A percentile compares a stretch with the other conserved stretches of the same genome.
Conservation (phyloP, 92 coral and sea anemone species). For the Porites evermanni region DNA sequence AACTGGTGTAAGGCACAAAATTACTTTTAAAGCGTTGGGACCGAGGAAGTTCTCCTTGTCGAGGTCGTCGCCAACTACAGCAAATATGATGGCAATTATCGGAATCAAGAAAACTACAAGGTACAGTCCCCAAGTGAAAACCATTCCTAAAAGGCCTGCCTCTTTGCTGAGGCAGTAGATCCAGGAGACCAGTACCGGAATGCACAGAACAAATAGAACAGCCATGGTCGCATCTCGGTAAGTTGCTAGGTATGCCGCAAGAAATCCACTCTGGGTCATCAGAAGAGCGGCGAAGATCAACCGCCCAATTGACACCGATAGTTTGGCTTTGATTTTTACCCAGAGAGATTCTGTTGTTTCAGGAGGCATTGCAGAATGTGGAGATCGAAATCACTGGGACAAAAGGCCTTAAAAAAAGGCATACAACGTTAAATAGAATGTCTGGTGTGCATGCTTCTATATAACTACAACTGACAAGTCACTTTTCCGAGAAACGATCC, state of each 20-base stretch:
- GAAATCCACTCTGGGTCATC: slow-evolving; percentile 1
- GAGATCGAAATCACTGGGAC: too few species aligned
- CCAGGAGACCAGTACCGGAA: slow-evolving; percentile 5
- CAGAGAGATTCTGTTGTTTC: background rate
- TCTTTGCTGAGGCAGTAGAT: background rate
- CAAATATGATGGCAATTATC: slow-evolving; percentile 1
- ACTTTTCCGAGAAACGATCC: too few species aligned
- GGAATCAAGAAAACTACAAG: background rate
- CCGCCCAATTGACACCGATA: background rate
- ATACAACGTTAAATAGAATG: background rate
- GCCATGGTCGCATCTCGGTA: background rate
- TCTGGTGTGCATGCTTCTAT: too few species aligned
- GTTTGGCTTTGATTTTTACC: background rate
- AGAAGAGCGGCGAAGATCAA: background rate
- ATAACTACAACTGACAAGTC: too few species aligned
- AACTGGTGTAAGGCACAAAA: slow-evolving; percentile 18
- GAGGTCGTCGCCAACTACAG: slow-evolving; percentile 7
- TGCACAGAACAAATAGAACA: background rate
- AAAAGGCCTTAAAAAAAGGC: too few species aligned
- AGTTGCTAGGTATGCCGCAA: background rate
- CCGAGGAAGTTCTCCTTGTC: slow-evolving; percentile 9
- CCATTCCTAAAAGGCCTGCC: background rate
- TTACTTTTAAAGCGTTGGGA: slow-evolving; percentile 3
- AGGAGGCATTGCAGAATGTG: background rate
- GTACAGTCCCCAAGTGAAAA: background rate